Conservation (phyloP, 2,888 invertebrate species). For the Serrognathus titanus region DNA sequence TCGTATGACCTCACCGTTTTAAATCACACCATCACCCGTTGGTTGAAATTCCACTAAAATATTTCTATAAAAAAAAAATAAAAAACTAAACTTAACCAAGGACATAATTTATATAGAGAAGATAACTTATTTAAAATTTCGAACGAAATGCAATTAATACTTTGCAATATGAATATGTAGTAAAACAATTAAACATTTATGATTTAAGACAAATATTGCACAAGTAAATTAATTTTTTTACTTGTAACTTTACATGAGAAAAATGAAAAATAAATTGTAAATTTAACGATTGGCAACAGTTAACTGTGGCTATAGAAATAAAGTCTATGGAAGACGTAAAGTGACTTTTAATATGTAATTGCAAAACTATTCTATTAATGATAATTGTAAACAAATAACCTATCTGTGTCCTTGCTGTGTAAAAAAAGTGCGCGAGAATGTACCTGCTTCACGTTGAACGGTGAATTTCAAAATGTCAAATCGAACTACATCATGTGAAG, state of each 20-base stretch:
- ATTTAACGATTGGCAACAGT: too few relatives aligned
- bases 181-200: too few relatives aligned
- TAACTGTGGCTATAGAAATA: too few relatives aligned
- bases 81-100: neutral
- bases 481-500: slow-evolving; percentile 1
- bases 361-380: slow-evolving; percentile 1
- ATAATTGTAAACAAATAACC: neutral
- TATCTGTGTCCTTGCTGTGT: neutral
- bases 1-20: too few relatives aligned
- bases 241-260: too few relatives aligned
- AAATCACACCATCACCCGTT: neutral
- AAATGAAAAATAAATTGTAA: too few relatives aligned
- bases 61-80: neutral
- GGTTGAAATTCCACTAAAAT: neutral
- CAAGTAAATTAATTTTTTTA: too few relatives aligned
- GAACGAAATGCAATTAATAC: neutral
- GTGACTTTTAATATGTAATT: neutral
- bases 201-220: too few relatives aligned
- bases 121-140: neutral
- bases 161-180: too few relatives aligned
- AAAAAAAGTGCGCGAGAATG: too few relatives aligned
- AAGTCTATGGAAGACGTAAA: neutral
- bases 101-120: neutral
- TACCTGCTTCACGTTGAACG: too few relatives aligned
- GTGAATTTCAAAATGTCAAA: slow-evolving; percentile 13